Evolutionary conservation across 2,113 vertebrate genomes (phyloP), one percentile per base, ranked within the genome.

Genomic region (Anolis carolinensis): DNA sequence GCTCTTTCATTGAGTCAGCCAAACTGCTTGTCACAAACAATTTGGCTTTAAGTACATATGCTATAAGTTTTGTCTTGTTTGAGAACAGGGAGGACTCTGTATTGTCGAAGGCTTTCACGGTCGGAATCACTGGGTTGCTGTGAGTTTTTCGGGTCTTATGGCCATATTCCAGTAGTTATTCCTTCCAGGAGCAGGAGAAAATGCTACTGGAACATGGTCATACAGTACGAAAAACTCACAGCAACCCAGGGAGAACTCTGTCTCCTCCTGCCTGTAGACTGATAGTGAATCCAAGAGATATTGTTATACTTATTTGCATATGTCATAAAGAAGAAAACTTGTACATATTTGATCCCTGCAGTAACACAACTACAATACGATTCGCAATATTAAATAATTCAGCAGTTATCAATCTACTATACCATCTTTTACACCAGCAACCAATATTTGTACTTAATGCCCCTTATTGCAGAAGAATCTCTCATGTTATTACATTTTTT

Each of bases 21-120:
- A 79, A 81, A 76, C 30, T 3, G 50, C 30, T 71, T 75, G 27
- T 25, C 39, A 14, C 0, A 8, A 39, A 75, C 59, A 90, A 30
- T 25, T 75, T 78, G 82, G 36, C 32, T 90, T 88, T 70, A 88
- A 88, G 79, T 23, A 62, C 81, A 27, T 13, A 59, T 2, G 7
- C 83, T 81, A 81, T 10, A 34, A 1, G n/a, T 79, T 73, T 5
- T 36, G 30, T 34, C 10, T 27, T 74, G 34, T 39, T 52, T 81
- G 70, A 30, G 32, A 59, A 79, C 6, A 14, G 14, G 67, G 21
- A 68, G 18, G 18, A 2, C 48, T 79, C 50, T 18, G 18, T 44
- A 44, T 44, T 44, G 39, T 44, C 39, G 5, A 44, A 44, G 39
- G 39, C 39, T 44, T 44, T 44, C 39, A 5, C 5, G 39, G 39